phyloP scores from a whole-genome alignment of 1,140 invertebrate genomes.

The Drosophila melanica region DNA sequence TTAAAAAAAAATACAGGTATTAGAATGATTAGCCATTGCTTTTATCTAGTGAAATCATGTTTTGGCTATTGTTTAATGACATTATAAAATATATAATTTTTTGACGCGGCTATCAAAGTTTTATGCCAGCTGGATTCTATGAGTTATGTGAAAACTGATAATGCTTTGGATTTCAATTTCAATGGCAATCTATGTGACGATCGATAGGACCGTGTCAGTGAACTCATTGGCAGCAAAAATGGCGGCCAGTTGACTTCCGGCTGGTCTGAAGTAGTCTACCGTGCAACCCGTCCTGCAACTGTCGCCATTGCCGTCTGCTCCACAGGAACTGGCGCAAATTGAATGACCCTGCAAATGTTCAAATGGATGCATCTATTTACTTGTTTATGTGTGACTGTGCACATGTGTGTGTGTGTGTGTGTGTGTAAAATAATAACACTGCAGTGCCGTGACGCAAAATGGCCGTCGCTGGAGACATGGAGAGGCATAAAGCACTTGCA shows the following conservation, averaged over 20 bases:
- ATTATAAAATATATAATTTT: no score
- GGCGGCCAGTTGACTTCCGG: slow-evolving; percentile 34
- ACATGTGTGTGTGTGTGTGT: slow-evolving; percentile 19
- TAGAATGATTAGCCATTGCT: no score
- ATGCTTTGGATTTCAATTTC: background rate
- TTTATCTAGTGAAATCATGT: no score
- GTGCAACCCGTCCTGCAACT: background rate
- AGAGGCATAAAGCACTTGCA: slow-evolving; percentile 25
- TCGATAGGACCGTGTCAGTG: slow-evolving; percentile 42
- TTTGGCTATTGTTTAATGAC: no score
- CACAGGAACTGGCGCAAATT: slow-evolving; percentile 31
- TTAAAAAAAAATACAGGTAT: no score
- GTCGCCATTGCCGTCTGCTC: slow-evolving; percentile 16
- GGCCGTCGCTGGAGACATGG: slow-evolving; percentile 26
- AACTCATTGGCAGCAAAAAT: slow-evolving; percentile 37
- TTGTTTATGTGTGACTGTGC: background rate
- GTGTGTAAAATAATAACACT: slow-evolving; percentile 46
- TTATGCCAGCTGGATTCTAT: no score
- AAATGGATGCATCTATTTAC: slow-evolving; percentile 2
- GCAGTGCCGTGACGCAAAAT: slow-evolving; percentile 45
- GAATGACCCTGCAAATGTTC: slow-evolving; percentile 22
- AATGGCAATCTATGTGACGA: slow-evolving; percentile 14
- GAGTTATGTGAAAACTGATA: no score
- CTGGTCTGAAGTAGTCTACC: slow-evolving; percentile 9
- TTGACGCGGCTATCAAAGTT: no score